phyloP scores from a whole-genome alignment of 1,140 invertebrate species.

The Chlorops oryzae region DNA sequence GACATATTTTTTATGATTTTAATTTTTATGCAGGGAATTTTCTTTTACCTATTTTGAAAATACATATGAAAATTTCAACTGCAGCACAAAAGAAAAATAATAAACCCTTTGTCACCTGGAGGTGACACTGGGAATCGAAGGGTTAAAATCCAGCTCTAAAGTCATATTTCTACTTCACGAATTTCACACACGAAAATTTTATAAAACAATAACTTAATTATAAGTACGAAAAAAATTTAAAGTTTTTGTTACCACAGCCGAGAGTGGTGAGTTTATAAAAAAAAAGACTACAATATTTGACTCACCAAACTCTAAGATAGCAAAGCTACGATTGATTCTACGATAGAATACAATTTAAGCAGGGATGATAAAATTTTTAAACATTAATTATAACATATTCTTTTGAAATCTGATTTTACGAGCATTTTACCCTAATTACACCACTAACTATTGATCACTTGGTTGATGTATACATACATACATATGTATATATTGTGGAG shows the following conservation, averaged over 20 bases:
- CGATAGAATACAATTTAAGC: background rate
- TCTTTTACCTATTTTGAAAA: too few relatives aligned
- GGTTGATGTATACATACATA: background rate
- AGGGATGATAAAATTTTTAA: too few relatives aligned
- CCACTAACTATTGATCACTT: background rate
- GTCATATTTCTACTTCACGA: too few relatives aligned
- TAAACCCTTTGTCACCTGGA: too few relatives aligned
- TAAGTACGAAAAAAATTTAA: background rate
- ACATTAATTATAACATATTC: too few relatives aligned
- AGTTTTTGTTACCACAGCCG: conserved; percentile 15
- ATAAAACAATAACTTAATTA: background rate
- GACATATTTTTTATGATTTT: too few relatives aligned
- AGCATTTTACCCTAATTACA: background rate
- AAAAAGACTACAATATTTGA: too few relatives aligned
- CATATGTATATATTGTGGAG: background rate
- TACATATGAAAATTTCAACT: too few relatives aligned
- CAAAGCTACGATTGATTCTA: background rate
- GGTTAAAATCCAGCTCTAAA: too few relatives aligned
- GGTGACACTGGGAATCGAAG: too few relatives aligned
- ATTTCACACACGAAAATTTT: background rate
- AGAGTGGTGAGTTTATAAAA: conserved; percentile 5
- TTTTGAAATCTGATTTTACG: background rate
- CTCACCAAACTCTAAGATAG: conserved; percentile 13
- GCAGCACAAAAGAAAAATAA: too few relatives aligned
- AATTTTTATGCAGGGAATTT: too few relatives aligned